Base-by-base conservation (phyloP, 2,797 vertebrate species). In the Percopsis omiscomaycus region DNA sequence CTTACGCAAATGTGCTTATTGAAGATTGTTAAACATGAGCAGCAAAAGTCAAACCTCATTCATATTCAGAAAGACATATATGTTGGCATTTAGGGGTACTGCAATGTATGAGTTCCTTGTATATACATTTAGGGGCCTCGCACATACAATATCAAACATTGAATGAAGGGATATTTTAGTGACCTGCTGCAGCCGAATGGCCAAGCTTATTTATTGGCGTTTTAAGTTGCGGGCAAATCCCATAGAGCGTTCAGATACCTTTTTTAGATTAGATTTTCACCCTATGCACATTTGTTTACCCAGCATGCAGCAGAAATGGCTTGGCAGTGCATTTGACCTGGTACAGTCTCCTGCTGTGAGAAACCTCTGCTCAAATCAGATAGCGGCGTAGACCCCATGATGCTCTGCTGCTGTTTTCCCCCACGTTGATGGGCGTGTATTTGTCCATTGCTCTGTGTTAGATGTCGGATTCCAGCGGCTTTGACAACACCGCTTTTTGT, bases 391-490 rank as follows among this genome's bases (percentile, higher is more conserved):
- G n/a, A 42, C 54, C 69, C 77, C 75, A 42, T 10, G 46, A 46
- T 75, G 10, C 55, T 47, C 49, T 1, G 59, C 50, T 77, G 69
- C 71, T 80, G 68, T 79, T 71, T 73, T 30, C 37, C 37, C 70
- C 70, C 0, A 50, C 16, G 4, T 48, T 54, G 64, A 74, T 80
- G 61, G 45, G 59, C 29, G 15, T 42, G 29, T 52, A 47, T 16
- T 42, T 90, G 82, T 90, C 83, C 84, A 48, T 87, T 86, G 89
- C 78, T 92, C 88, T 64, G 87, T 90, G 89, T 92, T 91, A 92
- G 92, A 91, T 93, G 85, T 89, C 73, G 83, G 71, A 89, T 68
- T 83, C 61, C 78, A 81, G 82, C 77, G 82, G 86, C 88, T 92
- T 89, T 64, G 78, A 68, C 75, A 94, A 93, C 87, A 91, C 80